Evolutionary conservation across 2,113 vertebrate genomes (phyloP), one percentile per base, ranked within the genome.

Genomic region (Paedocypris sp.): DNA sequence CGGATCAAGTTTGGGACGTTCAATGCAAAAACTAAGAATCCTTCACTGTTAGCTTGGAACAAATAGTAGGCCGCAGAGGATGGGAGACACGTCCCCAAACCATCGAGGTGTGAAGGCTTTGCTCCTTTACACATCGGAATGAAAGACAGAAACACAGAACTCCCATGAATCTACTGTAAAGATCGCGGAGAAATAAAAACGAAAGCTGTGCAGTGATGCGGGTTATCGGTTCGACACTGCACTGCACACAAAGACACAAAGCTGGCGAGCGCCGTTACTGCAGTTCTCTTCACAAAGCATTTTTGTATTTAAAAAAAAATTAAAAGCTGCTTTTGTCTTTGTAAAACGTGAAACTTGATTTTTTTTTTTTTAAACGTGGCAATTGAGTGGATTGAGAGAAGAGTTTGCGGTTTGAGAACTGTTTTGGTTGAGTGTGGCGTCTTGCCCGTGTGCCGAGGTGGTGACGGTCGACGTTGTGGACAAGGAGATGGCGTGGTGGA

Each of bases 361-460:
- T 77, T 58, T 53, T 20, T 74, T n/a, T n/a, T n/a, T n/a, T n/a
- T n/a, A 51, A 33, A 35, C 3, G 29, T 51, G 64, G n/a, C n/a
- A n/a, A n/a, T n/a, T n/a, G n/a, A n/a, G n/a, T n/a, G n/a, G n/a
- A n/a, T n/a, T n/a, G n/a, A n/a, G n/a, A n/a, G n/a, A n/a, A n/a
- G n/a, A n/a, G n/a, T n/a, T n/a, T n/a, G n/a, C n/a, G n/a, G n/a
- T n/a, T n/a, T n/a, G 79, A 80, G 71, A 85, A 81, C 58, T 64
- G 76, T 73, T 87, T 78, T 83, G 86, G 80, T 86, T 88, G 84
- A 86, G 80, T 80, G 84, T 80, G 87, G 88, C 82, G 69, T 82
- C 65, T 64, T 51, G 64, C 32, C 59, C 53, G 52, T 50, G 50
- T 56, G 69, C 65, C 28, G 66, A 63, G 29, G 22, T 33, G 43